Base-by-base conservation (phyloP, 2,888 invertebrate genomes). In the Euzetes globulus region DNA sequence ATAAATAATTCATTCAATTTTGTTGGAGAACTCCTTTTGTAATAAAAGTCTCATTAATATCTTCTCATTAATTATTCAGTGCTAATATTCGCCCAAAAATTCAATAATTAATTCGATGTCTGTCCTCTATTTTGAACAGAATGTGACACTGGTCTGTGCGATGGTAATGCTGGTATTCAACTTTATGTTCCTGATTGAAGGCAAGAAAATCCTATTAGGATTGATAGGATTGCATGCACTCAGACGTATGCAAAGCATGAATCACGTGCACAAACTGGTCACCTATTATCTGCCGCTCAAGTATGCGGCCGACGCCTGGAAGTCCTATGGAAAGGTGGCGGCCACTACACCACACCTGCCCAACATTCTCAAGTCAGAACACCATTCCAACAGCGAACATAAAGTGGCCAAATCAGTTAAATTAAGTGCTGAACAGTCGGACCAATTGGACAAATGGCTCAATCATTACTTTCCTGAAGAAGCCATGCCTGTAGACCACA, bases 401-500 rank as follows among this genome's bases (percentile, higher is more conserved):
- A 29, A 33, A n/a, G 2, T 7, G 1, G 5, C 33, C n/a, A 29
- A 33, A 5, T 13, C 33, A 1, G 1, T 41, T 5, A 68, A 68
- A 45, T 29, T 68, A 22, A 22, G 13, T 45, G 22, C 1, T 13
- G 45, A 68, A 17, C 22, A 68, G 25, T 19, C 41, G 13, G 5
- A 68, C 7, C 13, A 45, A 22, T 45, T 68, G 68, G 68, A 68
- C 68, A n/a, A 45, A n/a, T 68, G 37, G 68, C 17, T 45, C 4
- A 45, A 11, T 4, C 37, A 68, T 22, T 45, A 68, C 68, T 68
- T n/a, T 25, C 68, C 68, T 11, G 45, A 68, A 37, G 68, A 68
- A 4, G 50, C n/a, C n/a, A n/a, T n/a, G n/a, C n/a, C n/a, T n/a
- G n/a, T n/a, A n/a, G n/a, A n/a, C n/a, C n/a, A n/a, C n/a, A n/a